Evolutionary conservation across 2,797 vertebrate genomes (phyloP).

Genomic region (Scarus forsteni): DNA sequence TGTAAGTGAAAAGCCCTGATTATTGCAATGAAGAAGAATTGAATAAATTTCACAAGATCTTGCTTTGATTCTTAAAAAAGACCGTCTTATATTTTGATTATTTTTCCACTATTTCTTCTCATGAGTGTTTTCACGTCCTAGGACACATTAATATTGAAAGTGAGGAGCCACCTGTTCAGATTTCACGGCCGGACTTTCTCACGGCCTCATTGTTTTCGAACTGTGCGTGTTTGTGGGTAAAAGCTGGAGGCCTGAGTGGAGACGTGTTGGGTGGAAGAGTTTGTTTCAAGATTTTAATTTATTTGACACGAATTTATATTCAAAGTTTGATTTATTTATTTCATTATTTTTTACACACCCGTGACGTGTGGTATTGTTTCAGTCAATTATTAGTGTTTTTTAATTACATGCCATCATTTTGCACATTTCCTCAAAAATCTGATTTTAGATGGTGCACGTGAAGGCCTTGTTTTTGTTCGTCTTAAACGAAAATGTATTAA

Average conservation of each 20-base stretch:
- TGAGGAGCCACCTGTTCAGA: slow-evolving; percentile 37
- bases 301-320: slow-evolving; percentile 4
- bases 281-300: slow-evolving; percentile 24
- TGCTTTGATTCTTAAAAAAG: slow-evolving; percentile 85
- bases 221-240: slow-evolving; percentile 73
- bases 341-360: too few species aligned
- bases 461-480: slow-evolving; percentile 36
- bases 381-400: too few species aligned
- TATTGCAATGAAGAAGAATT: slow-evolving; percentile 88
- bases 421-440: background rate
- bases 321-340: background rate
- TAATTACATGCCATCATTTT: too few species aligned
- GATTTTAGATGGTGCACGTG: background rate
- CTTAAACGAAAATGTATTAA: slow-evolving; percentile 10
- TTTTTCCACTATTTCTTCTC: slow-evolving; percentile 61
- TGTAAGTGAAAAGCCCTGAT: slow-evolving; percentile 84
- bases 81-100: slow-evolving; percentile 79
- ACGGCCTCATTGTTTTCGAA: slow-evolving; percentile 45
- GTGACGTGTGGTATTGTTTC: too few species aligned
- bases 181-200: slow-evolving; percentile 41
- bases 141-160: slow-evolving; percentile 26
- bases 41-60: slow-evolving; percentile 93
- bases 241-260: slow-evolving; percentile 40
- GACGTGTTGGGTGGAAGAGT: slow-evolving; percentile 4
- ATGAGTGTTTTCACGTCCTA: slow-evolving; percentile 40